These are phyloP conservation scores for Eutrigla gurnardus DNA, from an alignment of 2,797 vertebrate genomes.

Conservation along the genomic window DNA sequence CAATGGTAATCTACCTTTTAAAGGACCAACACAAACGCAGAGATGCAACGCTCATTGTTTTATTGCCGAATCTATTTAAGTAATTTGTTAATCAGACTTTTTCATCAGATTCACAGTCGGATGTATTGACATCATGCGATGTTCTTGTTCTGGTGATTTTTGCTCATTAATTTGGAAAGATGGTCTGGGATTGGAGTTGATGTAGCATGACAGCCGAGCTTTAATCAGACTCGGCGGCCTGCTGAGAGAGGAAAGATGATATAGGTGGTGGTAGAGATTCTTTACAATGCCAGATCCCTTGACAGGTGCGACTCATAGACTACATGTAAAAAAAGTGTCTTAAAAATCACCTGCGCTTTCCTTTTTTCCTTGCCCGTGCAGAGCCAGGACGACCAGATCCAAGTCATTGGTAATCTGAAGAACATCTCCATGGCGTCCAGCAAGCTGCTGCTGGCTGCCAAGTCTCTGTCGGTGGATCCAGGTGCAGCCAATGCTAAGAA, in stretches of 20 bases:
- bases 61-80: conserved; percentile 57
- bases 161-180: conserved; percentile 79
- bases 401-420: conserved; percentile 98
- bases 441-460: conserved; percentile 96
- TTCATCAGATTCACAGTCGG: conserved; percentile 67
- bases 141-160: conserved; percentile 80
- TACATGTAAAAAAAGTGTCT: neutral
- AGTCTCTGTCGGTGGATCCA: conserved; percentile 97
- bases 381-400: conserved; percentile 98
- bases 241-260: conserved; percentile 25
- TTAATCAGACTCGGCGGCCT: conserved; percentile 62
- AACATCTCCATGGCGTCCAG: conserved; percentile 99
- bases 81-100: conserved; percentile 70
- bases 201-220: conserved; percentile 67
- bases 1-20: conserved; percentile 19
- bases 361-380: conserved; percentile 65
- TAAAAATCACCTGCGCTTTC: conserved; percentile 9
- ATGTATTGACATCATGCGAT: conserved; percentile 79
- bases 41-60: conserved; percentile 28
- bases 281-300: neutral
- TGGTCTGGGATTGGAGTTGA: conserved; percentile 71
- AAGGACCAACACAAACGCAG: conserved; percentile 7
- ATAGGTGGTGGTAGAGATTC: conserved; percentile 19
- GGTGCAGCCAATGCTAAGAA: conserved; percentile 99
- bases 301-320: neutral